Evolutionary conservation across 2,888 invertebrate species (phyloP).

Genomic region (Eilema sororculum): DNA sequence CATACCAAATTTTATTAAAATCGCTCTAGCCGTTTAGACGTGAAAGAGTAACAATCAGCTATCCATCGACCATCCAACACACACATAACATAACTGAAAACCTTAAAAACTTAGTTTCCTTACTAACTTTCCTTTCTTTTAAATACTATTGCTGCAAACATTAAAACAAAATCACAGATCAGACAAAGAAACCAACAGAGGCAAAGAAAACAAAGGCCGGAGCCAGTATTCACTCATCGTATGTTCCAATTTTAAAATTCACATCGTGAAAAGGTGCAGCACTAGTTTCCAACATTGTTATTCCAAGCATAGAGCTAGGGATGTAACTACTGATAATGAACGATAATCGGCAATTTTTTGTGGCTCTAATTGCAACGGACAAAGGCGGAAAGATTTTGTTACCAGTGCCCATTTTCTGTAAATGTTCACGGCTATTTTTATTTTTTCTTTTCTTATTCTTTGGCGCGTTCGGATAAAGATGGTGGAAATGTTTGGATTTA

Average conservation of each 20-base stretch:
- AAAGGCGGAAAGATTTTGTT: constrained; percentile 41
- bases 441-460: constrained; percentile 12
- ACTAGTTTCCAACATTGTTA: constrained; percentile 68
- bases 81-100: no score
- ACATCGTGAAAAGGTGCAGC: constrained; percentile 56
- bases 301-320: constrained; percentile 51
- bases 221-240: constrained; percentile 48
- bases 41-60: no score
- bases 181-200: constrained; percentile 45
- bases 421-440: constrained; percentile 29
- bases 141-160: constrained; percentile 36
- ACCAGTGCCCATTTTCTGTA: constrained; percentile 23
- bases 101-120: no score
- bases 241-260: constrained; percentile 63
- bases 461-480: not conserved
- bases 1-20: no score
- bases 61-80: no score
- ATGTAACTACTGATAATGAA: constrained; percentile 52
- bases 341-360: constrained; percentile 50
- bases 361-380: constrained; percentile 44
- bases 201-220: constrained; percentile 39
- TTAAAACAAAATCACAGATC: constrained; percentile 54
- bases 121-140: no score
- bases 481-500: not conserved
- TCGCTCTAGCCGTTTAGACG: no score